Percentiles rank a stretch among this genome's conserved stretches.
phyloP scores from a whole-genome alignment of 2,113 vertebrate genomes.

The Limanda limanda region DNA sequence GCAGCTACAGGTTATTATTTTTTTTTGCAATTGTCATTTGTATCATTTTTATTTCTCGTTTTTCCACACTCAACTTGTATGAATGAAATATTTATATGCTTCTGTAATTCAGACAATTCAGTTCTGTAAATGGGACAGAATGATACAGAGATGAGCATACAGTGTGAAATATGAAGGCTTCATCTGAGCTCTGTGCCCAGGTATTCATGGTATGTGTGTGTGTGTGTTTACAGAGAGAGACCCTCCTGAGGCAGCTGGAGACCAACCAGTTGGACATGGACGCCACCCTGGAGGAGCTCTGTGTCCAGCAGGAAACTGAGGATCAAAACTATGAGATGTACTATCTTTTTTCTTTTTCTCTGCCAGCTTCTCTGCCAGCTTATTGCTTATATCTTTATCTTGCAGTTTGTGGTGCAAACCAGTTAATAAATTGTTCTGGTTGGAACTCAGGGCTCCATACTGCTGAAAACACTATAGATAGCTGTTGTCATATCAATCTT shows the following conservation, averaged over 20 bases:
- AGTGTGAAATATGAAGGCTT: background rate
- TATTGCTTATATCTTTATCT: no score
- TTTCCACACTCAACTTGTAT: background rate
- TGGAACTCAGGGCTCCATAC: no score
- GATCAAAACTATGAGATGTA: conserved; percentile 99
- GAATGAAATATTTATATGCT: no score
- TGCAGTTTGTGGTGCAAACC: no score
- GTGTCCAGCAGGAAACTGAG: conserved; percentile 96
- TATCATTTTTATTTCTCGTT: no score
- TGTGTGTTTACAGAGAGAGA: conserved; percentile 87
- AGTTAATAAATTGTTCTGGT: no score
- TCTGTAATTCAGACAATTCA: no score
- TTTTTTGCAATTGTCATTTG: background rate
- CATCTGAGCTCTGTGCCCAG: background rate
- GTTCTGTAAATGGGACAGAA: no score
- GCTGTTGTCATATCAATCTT: no score
- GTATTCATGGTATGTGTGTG: background rate
- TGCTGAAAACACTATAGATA: no score
- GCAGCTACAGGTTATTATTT: conserved; percentile 90
- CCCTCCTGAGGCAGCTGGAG: conserved; percentile 94
- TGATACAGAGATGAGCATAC: no score
- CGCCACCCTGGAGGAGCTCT: conserved; percentile 95
- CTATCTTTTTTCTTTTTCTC: background rate
- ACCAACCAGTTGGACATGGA: conserved; percentile 98
- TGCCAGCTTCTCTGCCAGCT: background rate